These are phyloP conservation scores for Lamproptera curius DNA, from an alignment of 2,888 invertebrate species.

Conservation along the genomic window DNA sequence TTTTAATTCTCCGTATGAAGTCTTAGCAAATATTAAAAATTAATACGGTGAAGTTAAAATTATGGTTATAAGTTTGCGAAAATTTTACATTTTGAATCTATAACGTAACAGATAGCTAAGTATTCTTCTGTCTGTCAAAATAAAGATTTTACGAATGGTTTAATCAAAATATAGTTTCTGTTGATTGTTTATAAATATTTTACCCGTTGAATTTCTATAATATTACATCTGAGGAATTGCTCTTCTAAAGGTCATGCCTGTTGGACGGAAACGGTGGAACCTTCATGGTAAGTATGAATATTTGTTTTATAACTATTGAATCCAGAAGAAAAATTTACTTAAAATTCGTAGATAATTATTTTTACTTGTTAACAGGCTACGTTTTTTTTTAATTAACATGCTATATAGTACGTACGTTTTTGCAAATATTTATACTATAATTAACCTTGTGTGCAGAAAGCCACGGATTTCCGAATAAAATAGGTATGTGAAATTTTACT, in stretches of 20 bases:
- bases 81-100: no score
- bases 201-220: constrained; percentile 7
- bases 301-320: background rate
- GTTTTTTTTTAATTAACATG: no score
- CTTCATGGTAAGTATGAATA: constrained; percentile 79
- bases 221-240: constrained; percentile 10
- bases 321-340: background rate
- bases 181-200: constrained; percentile 17
- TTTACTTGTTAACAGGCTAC: no score
- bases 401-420: background rate
- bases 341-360: no score
- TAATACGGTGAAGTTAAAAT: no score
- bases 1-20: no score
- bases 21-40: no score
- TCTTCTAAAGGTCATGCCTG: constrained; percentile 59
- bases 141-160: constrained; percentile 10
- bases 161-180: constrained; percentile 17
- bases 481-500: constrained; percentile 1
- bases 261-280: constrained; percentile 87
- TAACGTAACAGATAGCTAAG: no score
- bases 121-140: constrained; percentile 13
- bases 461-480: constrained; percentile 1
- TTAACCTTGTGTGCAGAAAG: background rate
- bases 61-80: no score
- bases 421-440: background rate